Base-by-base conservation (phyloP, 2,888 invertebrate genomes). In the Vanessa cardui region DNA sequence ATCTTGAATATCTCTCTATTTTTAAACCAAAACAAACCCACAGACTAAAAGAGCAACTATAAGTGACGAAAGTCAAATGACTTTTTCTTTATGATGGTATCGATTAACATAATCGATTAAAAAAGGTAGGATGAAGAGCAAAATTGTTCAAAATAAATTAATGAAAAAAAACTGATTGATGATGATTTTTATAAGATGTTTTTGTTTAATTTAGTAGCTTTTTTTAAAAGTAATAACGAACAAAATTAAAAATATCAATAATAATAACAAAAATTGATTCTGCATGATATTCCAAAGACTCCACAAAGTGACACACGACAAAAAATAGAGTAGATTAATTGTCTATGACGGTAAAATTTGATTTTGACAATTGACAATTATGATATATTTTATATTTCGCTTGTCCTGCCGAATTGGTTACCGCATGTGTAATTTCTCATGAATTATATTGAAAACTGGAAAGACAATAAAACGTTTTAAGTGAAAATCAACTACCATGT, bases 1-100 rank as follows among this genome's bases (percentile, higher is more conserved):
- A 91, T 91, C 87, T 89, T 89, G 83, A 74, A 74, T 72, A 74
- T 75, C 73, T 77, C 70, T 62, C 63, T 52, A 71, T 64, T 73
- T 70, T 74, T 76, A 81, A 82, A 82, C 77, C 81, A 78, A 80
- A 77, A 76, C 73, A 69, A 75, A 58, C 44, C 54, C 52, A 69
- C 64, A 69, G 66, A 69, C 72, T 70, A 70, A 67, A 66, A 65
- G 31, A 15, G 9, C 3, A 50, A 58, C 39, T 62, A 54, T 49
- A 69, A 56, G 64, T 47, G 47, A 44, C 60, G 56, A 26, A 52
- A 39, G 68, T 72, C 69, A 72, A 72, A 62, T 71, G 69, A 74
- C 69, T 71, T 50, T 26, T 62, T 59, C n/a, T 52, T 58, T 60
- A 52, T 61, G 59, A 52, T 31, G 6, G 12, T 33, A 18, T 52